phyloP scores from a whole-genome alignment of 35 echinoderm and acorn worm species.

The Holothuria glaberrima region DNA sequence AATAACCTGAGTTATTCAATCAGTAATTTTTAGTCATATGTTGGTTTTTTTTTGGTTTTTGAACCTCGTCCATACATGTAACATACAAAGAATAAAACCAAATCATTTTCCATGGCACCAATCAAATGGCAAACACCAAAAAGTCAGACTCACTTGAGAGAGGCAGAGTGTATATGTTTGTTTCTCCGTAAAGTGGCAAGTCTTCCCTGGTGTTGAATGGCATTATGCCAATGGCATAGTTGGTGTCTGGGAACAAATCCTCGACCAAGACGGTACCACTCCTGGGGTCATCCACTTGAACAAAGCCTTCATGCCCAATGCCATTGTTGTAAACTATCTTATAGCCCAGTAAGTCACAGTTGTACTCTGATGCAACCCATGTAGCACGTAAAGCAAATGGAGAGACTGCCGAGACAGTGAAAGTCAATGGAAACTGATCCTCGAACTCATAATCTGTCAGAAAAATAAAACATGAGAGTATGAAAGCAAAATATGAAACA shows the following conservation, averaged over 20 bases:
- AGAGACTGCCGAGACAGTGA: constrained; percentile 39
- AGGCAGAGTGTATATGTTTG: constrained; percentile 34
- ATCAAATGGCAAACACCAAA: neutral
- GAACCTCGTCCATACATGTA: too few relatives aligned
- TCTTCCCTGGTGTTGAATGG: constrained; percentile 34
- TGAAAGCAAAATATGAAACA: too few relatives aligned
- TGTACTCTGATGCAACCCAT: constrained; percentile 80
- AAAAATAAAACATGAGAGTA: neutral
- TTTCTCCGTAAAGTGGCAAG: constrained; percentile 5
- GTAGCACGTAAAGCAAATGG: constrained; percentile 39
- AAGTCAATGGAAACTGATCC: constrained; percentile 67
- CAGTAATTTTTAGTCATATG: too few relatives aligned
- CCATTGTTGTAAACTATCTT: constrained; percentile 36
- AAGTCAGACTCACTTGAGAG: constrained; percentile 1
- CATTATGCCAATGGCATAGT: constrained; percentile 36
- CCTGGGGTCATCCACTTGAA: neutral
- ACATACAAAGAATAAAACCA: too few relatives aligned
- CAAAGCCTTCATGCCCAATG: neutral
- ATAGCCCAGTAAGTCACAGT: constrained; percentile 88
- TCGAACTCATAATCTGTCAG: constrained; percentile 59
- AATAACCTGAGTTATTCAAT: too few relatives aligned
- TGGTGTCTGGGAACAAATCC: constrained; percentile 24
- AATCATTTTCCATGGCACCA: too few relatives aligned
- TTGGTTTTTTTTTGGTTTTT: too few relatives aligned
- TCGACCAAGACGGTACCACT: constrained; percentile 20